Evolutionary conservation across 2,888 invertebrate species (phyloP).

Genomic region (Autographa gamma): DNA sequence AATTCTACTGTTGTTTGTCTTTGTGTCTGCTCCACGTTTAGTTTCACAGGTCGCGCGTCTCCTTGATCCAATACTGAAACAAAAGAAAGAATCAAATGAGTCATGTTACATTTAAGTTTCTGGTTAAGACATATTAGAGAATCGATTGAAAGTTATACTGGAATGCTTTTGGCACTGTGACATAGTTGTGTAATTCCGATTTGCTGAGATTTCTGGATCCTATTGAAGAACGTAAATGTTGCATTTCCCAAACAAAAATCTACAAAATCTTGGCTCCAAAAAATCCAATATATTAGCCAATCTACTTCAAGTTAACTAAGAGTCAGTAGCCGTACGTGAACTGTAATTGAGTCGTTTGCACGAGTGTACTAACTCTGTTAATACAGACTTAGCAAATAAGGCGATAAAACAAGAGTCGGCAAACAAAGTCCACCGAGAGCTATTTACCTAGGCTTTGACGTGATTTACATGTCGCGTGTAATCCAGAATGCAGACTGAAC

Average conservation of each 20-base stretch:
- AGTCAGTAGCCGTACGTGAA: constrained; percentile 1
- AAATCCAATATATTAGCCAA: not conserved
- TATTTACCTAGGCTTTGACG: constrained; percentile 5
- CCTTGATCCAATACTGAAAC: constrained; percentile 85
- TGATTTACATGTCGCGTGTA: constrained; percentile 11
- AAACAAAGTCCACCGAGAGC: constrained; percentile 4
- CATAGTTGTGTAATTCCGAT: constrained; percentile 10
- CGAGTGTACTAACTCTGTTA: not conserved
- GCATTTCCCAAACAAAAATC: not conserved
- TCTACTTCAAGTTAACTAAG: not conserved
- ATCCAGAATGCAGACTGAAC: constrained; percentile 4
- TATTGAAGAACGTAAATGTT: constrained; percentile 5
- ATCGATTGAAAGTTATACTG: constrained; percentile 19
- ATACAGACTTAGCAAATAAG: constrained; percentile 4
- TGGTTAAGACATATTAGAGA: constrained; percentile 22
- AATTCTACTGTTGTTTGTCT: constrained; percentile 79
- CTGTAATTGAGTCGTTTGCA: not conserved
- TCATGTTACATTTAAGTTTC: constrained; percentile 30
- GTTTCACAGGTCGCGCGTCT: constrained; percentile 74
- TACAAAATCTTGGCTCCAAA: not conserved
- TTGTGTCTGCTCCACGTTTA: constrained; percentile 75
- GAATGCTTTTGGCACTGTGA: constrained; percentile 30
- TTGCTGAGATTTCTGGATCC: constrained; percentile 13
- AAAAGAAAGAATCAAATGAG: constrained; percentile 58
- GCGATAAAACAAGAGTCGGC: constrained; percentile 6